Base-by-base conservation (phyloP, 2,888 invertebrate species). In the Liopterus haemorrhoidalis region DNA sequence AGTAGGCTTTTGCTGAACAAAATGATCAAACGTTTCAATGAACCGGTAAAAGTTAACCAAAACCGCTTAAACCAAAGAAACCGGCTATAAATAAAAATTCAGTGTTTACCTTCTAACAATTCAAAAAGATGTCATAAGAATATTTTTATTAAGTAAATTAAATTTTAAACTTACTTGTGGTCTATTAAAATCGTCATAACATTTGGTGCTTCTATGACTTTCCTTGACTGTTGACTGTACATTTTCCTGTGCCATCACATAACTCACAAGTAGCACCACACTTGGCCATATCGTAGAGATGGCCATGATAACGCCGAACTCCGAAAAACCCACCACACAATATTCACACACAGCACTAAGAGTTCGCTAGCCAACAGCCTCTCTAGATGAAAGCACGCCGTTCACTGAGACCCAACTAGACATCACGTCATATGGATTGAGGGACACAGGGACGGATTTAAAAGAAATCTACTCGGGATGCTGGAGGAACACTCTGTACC, bases 171-270 rank as follows among this genome's bases (percentile, higher is more conserved):
- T 68, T 63, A 76, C 75, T 71, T 74, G 74, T 8, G 76, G 72
- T 58, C 70, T 65, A 40, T 70, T 69, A 54, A 72, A 75, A 43
- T 69, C 67, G 61, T 75, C 75, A 57, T 76, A 75, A 59, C 76
- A 76, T 56, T 68, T 60, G 22, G 64, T 67, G 37, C 63, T 62
- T 48, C 59, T 62, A 30, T 54, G 55, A 15, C 14, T 38, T 32
- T 16, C 65, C 66, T 19, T 64, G 53, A 50, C 60, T 21, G 68
- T 67, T 28, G 68, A 66, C 32, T 65, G 57, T 15, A 60, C 59
- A 25, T 35, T 33, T 18, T 57, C 57, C n/a, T 52, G 49, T 20
- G 39, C 49, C 22, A 38, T 33, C 41, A 40, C 36, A 38, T 41
- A 38, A 37, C 33, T 36, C 6, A 51, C 39, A 49, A 50, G 27